Evolutionary conservation across 2,888 invertebrate genomes (phyloP), one percentile per base, ranked within the genome.

Genomic region (Allacma fusca): DNA sequence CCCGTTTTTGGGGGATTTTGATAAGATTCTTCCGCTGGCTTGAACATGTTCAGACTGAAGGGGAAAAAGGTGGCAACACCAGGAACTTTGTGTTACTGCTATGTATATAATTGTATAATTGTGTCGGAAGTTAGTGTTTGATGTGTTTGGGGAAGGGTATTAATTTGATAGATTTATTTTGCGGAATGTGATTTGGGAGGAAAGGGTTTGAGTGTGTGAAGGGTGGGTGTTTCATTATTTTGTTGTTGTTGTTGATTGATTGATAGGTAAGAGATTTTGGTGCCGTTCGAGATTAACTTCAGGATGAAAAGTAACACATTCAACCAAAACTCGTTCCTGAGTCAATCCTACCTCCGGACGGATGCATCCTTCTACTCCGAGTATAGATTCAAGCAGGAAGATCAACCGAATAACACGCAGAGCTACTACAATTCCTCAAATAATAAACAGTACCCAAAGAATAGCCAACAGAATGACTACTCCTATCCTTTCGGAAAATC

Each of bases 231-330:
- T 34, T 34, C 4, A 34, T 7, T 7, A 34, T 34, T 34, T 4
- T 34, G 9, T 12, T 62, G 23, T 62, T 62, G 7, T 62, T 62
- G 62, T n/a, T 26, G 13, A 9, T 62, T n/a, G 13, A 62, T 62
- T 62, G 2, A 23, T 16, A 50, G 50, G 50, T 19, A 50, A 13
- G 50, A 50, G 50, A 50, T 50, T 50, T 13, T 50, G 16, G 5
- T 50, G 16, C 50, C 24, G 62, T 59, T 5, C 1, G 62, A 62
- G 62, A 26, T 62, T 62, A 26, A 23, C 9, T 13, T 24, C 26
- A 57, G 44, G 50, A 76, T 76, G 76, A 76, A 76, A 40, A 76
- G 76, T 68, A 62, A 62, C n/a, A 71, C 76, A 21, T 76, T 76
- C 43, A 71, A 34, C 40, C 76, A 76, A 59, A 76, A 76, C 44